Base-by-base conservation (phyloP, 2,113 vertebrate species). In the Taxidea taxus region DNA sequence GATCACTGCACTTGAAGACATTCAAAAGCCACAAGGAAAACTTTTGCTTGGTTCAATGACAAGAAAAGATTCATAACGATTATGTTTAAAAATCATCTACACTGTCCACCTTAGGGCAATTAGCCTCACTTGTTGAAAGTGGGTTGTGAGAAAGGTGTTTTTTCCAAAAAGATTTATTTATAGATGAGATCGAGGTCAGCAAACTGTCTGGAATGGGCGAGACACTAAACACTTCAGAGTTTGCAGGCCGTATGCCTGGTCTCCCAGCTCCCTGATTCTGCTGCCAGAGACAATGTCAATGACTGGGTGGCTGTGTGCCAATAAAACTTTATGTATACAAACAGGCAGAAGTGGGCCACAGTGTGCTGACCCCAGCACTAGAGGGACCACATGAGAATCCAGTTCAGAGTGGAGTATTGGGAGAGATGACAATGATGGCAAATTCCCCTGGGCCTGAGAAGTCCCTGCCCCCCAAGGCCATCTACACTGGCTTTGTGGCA, bases 51-150 rank as follows among this genome's bases (percentile, higher is more conserved):
- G 23, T 56, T 91, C 12, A 47, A 39, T 5, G 25, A n/a, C 31
- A 80, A 90, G 10, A 90, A 84, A 37, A 97, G 80, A 66, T 66
- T 95, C 9, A 44, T 85, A 47, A 85, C 70, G 42, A 11, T 56
- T 31, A 51, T 42, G 39, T 93, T 83, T 37, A 25, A 0, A 96
- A 93, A 42, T 87, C 83, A 82, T 34, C 51, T 31, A 42, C 3
- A 14, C 37, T 23, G n/a, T 77, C 88, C 91, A 51, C 23, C 11
- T 11, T 29, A 25, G 80, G 3, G 39, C 4, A 7, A 47, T 27
- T 6, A 42, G 56, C 6, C n/a, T 90, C 42, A 78, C n/a, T 72
- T 4, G 78, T 80, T 66, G 84, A 97, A 97, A 97, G 54, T 56
- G 34, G 20, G 37, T 66, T 77, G 66, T 87, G 85, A 86, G 89